Conservation (phyloP, 2,888 invertebrate species). For the Syrista parreyssii region DNA sequence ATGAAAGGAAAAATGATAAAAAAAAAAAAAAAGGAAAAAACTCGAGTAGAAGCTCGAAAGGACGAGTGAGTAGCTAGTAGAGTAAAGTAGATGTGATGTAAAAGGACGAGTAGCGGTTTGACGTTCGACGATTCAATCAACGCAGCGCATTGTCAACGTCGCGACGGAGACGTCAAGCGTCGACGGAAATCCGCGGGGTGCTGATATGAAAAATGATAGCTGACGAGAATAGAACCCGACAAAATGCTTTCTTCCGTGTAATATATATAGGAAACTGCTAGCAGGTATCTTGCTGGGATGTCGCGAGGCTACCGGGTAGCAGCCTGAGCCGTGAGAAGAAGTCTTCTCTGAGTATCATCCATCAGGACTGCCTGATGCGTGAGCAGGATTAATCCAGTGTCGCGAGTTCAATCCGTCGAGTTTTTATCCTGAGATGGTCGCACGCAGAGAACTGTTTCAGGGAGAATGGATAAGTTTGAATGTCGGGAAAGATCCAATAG, state of each 20-base stretch:
- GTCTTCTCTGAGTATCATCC: constrained; percentile 12
- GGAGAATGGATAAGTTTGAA: not conserved
- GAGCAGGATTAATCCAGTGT: constrained; percentile 8
- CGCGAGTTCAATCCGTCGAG: constrained; percentile 1
- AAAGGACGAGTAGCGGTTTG: constrained; percentile 18
- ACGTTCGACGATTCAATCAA: constrained; percentile 56
- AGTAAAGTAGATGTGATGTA: constrained; percentile 3
- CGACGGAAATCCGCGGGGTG: constrained; percentile 40
- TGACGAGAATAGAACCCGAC: constrained; percentile 25
- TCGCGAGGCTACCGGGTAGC: constrained; percentile 2
- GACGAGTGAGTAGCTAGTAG: constrained; percentile 6
- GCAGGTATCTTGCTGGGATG: not conserved
- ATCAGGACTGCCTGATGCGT: constrained; percentile 15
- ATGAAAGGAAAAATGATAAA: not conserved
- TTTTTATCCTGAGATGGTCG: not conserved
- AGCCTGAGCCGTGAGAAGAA: not conserved
- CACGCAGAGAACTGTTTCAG: not conserved
- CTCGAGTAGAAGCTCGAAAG: not conserved
- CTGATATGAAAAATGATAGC: constrained; percentile 51
- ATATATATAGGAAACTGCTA: not conserved
- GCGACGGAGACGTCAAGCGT: constrained; percentile 43
- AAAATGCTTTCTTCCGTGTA: not conserved
- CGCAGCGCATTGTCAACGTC: constrained; percentile 47
- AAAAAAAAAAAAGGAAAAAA: not conserved
- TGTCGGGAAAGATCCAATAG: not conserved